A percentile compares a stretch with the other conserved stretches of the same genome.
These are phyloP conservation scores for Campylomormyrus tamandua DNA, from an alignment of 2,113 vertebrate species.

Conservation along the genomic window DNA sequence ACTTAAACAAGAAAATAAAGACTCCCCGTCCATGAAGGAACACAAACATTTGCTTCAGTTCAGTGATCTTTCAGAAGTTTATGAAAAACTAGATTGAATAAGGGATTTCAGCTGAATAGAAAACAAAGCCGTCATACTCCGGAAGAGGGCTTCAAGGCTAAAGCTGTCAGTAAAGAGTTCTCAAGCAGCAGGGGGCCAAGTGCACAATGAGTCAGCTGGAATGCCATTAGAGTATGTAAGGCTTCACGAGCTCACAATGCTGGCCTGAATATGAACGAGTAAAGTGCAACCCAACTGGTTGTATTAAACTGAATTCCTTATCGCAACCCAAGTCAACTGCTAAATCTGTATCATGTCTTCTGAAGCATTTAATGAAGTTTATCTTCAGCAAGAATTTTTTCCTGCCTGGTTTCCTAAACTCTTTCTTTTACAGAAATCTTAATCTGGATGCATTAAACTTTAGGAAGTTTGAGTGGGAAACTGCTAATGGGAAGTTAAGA, in stretches of 20 bases:
- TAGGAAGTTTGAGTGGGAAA: neutral
- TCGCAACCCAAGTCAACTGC: neutral
- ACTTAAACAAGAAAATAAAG: neutral
- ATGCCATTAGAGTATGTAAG: neutral
- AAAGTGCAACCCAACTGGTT: neutral
- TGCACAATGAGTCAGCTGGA: neutral
- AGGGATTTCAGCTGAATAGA: neutral
- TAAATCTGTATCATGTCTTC: neutral
- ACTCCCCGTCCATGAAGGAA: neutral
- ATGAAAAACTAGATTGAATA: neutral
- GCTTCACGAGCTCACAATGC: neutral
- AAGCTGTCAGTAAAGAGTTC: neutral
- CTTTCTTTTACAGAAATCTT: neutral
- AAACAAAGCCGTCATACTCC: neutral
- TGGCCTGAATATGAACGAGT: neutral
- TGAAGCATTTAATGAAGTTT: neutral
- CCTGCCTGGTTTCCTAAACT: neutral
- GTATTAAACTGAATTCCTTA: neutral
- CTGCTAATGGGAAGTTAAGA: neutral
- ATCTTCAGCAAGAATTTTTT: neutral
- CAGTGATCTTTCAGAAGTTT: neutral
- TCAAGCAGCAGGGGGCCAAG: neutral
- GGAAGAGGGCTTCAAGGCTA: neutral
- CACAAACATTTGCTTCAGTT: slow-evolving; percentile 5
- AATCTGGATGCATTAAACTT: neutral